Evolutionary conservation across 2,888 invertebrate species (phyloP).

Genomic region (Noctua comes): DNA sequence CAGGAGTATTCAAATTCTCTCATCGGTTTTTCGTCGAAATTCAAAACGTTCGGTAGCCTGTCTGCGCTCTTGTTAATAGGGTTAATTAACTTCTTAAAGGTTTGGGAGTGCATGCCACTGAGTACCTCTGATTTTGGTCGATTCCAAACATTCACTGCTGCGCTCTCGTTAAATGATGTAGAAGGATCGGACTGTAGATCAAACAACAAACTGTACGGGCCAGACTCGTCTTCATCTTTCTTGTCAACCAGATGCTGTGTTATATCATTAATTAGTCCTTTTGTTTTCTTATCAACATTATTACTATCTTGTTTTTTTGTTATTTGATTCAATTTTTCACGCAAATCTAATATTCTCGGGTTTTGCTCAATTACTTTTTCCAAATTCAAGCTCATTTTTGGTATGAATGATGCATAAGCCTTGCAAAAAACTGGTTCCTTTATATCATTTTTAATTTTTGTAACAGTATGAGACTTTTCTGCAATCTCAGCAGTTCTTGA

Average conservation of each 20-base stretch:
- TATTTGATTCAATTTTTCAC: conserved; percentile 86
- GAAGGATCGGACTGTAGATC: conserved; percentile 86
- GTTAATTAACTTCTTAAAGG: conserved; percentile 72
- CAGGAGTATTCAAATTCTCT: conserved; percentile 89
- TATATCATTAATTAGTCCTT: conserved; percentile 85
- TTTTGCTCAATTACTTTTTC: conserved; percentile 86
- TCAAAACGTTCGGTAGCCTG: conserved; percentile 84
- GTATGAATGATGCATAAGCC: conserved; percentile 84
- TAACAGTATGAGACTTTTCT: conserved; percentile 73
- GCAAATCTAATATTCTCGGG: conserved; percentile 86
- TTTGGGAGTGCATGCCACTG: conserved; percentile 69
- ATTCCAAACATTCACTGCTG: conserved; percentile 75
- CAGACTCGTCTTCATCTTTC: conserved; percentile 88
- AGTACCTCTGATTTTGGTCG: conserved; percentile 72
- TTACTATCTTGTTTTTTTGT: conserved; percentile 85
- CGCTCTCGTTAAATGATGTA: conserved; percentile 76
- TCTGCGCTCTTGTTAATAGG: conserved; percentile 80
- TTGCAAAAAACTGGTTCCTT: conserved; percentile 82
- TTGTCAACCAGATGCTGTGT: conserved; percentile 86
- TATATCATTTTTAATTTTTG: conserved; percentile 76
- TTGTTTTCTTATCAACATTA: conserved; percentile 84
- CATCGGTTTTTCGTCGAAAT: conserved; percentile 87
- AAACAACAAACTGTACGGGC: conserved; percentile 91
- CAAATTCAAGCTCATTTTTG: conserved; percentile 86
- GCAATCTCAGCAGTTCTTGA: conserved; percentile 71